Evolutionary conservation across 2,113 vertebrate species (phyloP).

Genomic region (Ophiodon elongatus): DNA sequence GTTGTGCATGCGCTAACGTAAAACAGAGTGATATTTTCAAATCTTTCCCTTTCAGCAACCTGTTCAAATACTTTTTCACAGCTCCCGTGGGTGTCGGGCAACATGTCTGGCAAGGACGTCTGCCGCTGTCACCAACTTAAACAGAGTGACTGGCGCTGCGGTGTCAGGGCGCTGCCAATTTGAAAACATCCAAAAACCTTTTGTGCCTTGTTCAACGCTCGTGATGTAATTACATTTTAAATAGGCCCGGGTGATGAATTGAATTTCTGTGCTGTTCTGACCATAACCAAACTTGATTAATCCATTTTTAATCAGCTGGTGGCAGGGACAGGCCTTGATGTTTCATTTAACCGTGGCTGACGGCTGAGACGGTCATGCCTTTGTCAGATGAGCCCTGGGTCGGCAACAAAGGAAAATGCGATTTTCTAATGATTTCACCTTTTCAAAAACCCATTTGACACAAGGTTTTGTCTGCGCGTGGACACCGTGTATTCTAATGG

Average conservation of each 20-base stretch:
- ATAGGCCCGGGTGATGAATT: slow-evolving; percentile 77
- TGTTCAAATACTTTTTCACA: neutral
- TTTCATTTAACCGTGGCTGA: slow-evolving; percentile 74
- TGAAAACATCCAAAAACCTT: slow-evolving; percentile 74
- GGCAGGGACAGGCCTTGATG: slow-evolving; percentile 70
- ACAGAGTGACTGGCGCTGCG: slow-evolving; percentile 51
- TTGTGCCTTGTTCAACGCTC: slow-evolving; percentile 73
- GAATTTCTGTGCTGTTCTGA: slow-evolving; percentile 76
- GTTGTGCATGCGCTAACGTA: neutral
- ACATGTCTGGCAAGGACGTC: slow-evolving; percentile 25
- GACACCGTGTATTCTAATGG: neutral
- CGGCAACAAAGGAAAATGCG: slow-evolving; percentile 22
- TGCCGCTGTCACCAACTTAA: slow-evolving; percentile 49
- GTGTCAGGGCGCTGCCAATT: slow-evolving; percentile 63
- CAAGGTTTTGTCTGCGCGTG: neutral
- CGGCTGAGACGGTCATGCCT: slow-evolving; percentile 51
- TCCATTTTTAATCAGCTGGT: slow-evolving; percentile 78
- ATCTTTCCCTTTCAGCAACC: slow-evolving; percentile 1
- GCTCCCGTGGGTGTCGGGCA: slow-evolving; percentile 20
- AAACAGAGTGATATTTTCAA: slow-evolving; percentile 4
- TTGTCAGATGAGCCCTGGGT: slow-evolving; percentile 32
- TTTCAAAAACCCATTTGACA: slow-evolving; percentile 23
- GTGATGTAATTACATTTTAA: slow-evolving; percentile 80
- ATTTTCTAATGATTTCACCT: slow-evolving; percentile 5
- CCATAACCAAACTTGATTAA: slow-evolving; percentile 80